Evolutionary conservation across 1,140 invertebrate species (phyloP), one percentile per base, ranked within the genome.

Genomic region (Apis laboriosa): DNA sequence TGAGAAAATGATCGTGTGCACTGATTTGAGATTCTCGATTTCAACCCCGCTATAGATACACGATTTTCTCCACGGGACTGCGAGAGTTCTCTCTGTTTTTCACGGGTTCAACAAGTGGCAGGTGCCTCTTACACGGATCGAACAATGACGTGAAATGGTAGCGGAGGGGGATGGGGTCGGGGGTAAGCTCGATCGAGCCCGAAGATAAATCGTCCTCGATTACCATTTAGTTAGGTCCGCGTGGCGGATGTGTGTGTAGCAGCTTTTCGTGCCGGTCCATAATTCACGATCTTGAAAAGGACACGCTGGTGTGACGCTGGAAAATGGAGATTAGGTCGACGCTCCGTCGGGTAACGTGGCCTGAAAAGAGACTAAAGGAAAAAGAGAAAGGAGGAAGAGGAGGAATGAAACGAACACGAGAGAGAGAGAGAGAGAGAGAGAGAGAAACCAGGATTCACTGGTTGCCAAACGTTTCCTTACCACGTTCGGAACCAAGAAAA

Each of bases 151-250:
- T 70, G 82, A 61, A 87, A 87, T 24, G 34, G 53, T 15, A 43
- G 34, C 34, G 34, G 21, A 13, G 28, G 4, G 43, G 51, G 76
- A 15, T 58, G n/a, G 24, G 49, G 49, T 28, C 21, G 24, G 61
- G 67, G 60, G 77, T 76, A 86, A 60, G 61, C 75, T 79, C 72
- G 80, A 88, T 80, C 86, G 79, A 79, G 73, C 56, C 61, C 73
- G 73, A 88, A 88, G 86, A 89, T 89, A 89, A 89, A 89, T 89
- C 81, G 81, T 79, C 78, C 78, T 71, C 87, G 80, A 89, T 89
- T 89, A 89, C 80, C 87, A 89, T 89, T 89, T 88, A 86, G 88
- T 88, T 88, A 86, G 84, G 77, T 88, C 67, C 74, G 72, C 24
- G 67, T 21, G 53, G 34, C 34, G 11, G 63, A 53, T 82, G 83